phyloP scores from a whole-genome alignment of 2,888 invertebrate genomes.

The Microplitis deprimator region DNA sequence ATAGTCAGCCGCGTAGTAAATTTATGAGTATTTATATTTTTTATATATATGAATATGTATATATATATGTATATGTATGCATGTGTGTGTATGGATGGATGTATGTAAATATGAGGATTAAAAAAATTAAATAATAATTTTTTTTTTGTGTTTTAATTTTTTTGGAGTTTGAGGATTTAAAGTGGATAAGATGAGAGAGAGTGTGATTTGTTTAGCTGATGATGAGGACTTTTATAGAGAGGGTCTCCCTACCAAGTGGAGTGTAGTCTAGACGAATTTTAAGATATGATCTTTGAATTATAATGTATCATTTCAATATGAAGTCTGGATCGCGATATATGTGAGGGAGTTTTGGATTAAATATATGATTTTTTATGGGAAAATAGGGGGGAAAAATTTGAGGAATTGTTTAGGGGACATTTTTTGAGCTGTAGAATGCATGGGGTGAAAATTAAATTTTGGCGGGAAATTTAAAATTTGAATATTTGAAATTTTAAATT shows the following conservation, averaged over 20 bases:
- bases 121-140: too few relatives aligned
- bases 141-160: too few relatives aligned
- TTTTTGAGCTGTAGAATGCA: too few relatives aligned
- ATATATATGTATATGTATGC: too few relatives aligned
- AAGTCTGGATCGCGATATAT: conserved; percentile 47
- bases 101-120: too few relatives aligned
- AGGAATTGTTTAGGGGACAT: neutral
- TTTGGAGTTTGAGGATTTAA: conserved; percentile 44
- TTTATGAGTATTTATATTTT: neutral
- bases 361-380: neutral
- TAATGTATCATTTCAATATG: conserved; percentile 69
- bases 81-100: too few relatives aligned
- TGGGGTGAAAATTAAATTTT: too few relatives aligned
- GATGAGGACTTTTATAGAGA: conserved; percentile 63
- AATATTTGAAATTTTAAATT: too few relatives aligned
- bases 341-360: neutral
- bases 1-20: conserved; percentile 58
- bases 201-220: conserved; percentile 48
- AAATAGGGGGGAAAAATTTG: neutral
- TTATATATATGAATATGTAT: neutral
- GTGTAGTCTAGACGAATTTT: conserved; percentile 67
- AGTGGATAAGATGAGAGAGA: neutral
- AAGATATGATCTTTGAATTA: conserved; percentile 69
- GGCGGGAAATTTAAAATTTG: too few relatives aligned
- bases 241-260: conserved; percentile 59